Evolutionary conservation across 2,113 vertebrate genomes (phyloP).

Genomic region (Alligator sinensis): DNA sequence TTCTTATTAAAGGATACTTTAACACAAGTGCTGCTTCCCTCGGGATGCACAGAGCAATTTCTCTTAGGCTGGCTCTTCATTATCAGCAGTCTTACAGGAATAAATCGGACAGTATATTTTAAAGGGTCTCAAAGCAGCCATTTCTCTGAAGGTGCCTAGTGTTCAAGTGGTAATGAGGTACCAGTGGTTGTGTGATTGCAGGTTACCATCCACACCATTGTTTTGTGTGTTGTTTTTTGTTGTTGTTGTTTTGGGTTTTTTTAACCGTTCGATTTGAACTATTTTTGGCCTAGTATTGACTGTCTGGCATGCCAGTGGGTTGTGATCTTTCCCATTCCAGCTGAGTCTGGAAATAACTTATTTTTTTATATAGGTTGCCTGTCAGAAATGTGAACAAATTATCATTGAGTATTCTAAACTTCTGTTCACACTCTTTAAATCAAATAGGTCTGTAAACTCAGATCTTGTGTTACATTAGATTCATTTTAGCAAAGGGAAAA

Average conservation of each 20-base stretch:
- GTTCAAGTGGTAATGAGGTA: background rate
- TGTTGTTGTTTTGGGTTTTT: conserved; percentile 1
- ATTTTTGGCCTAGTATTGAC: background rate
- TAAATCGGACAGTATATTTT: conserved; percentile 31
- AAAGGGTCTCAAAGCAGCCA: background rate
- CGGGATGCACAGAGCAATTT: conserved; percentile 49
- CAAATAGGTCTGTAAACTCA: background rate
- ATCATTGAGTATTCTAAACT: conserved; percentile 8
- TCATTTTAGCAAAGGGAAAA: conserved; percentile 75
- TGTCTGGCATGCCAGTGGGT: conserved; percentile 11
- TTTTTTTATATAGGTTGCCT: background rate
- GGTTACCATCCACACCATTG: background rate
- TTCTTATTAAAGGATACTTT: conserved; percentile 60
- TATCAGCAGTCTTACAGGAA: conserved; percentile 43
- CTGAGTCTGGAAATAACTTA: background rate
- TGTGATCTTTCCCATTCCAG: background rate
- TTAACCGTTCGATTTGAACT: background rate
- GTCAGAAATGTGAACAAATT: background rate
- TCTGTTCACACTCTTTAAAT: conserved; percentile 26
- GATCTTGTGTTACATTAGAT: conserved; percentile 33
- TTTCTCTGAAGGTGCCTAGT: conserved; percentile 16
- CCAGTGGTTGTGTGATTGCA: conserved; percentile 10
- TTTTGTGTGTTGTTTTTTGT: background rate
- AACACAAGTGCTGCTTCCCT: conserved; percentile 48
- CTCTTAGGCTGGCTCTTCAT: conserved; percentile 45